Base-by-base conservation (phyloP, 2,888 invertebrate genomes). In the Penaeus monodon region DNA sequence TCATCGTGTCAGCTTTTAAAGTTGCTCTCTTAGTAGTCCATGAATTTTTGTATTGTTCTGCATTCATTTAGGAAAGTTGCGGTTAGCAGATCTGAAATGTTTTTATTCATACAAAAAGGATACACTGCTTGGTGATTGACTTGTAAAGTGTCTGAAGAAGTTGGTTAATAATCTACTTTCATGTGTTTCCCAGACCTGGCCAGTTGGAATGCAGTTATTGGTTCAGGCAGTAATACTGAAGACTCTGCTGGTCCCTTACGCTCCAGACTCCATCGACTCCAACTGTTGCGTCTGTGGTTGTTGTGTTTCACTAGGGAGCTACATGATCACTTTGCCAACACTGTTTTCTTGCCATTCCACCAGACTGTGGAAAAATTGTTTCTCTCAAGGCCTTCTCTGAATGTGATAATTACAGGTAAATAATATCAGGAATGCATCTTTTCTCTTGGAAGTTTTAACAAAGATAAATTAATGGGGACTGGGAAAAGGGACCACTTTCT, bases 231-330 rank as follows among this genome's bases (percentile, higher is more conserved):
- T 1, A 80, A 20, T 24, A 64, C 57, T 22, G 86, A 78, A 29
- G 74, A 76, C 20, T 22, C 64, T 7, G 44, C 63, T 20, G 73
- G 44, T 7, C 83, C 83, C 14, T 74, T 87, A 24, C 86, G 44
- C 38, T 83, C 83, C 17, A 82, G 86, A 24, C 84, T 88, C 17
- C 88, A 88, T 57, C 78, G 84, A n/a, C 66, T 88, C n/a, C 84
- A 88, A 66, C 70, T 88, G 57, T 24, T 88, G n/a, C 73, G 88
- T n/a, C 84, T 78, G 64, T 88, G 88, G 88, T 33, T 88, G n/a
- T 76, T 88, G 33, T 84, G 76, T 44, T 84, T 88, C 80, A 74
- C 88, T 65, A 73, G 81, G 24, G 77, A 84, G 33, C 68, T 88
- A 20, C 88, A 88, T 38, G 79, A 88, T 74, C 84, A 88, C 70